Evolutionary conservation across 1,140 invertebrate species (phyloP).

Genomic region (Eupristina koningsbergeri): DNA sequence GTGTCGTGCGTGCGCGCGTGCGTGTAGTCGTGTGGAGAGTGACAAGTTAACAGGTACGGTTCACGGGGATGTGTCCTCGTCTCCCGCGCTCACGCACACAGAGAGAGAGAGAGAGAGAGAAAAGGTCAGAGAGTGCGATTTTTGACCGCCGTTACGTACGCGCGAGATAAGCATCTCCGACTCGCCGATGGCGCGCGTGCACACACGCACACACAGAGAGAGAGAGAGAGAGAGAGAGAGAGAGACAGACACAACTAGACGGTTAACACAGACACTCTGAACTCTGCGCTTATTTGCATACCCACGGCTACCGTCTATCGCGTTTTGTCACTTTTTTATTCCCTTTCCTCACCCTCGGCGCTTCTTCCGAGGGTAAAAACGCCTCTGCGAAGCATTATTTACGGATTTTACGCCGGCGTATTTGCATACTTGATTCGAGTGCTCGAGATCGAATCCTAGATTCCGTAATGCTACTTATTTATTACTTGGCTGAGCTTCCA

Average conservation of each 20-base stretch:
- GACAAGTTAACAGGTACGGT: background rate
- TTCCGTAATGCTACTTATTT: slow-evolving; percentile 14
- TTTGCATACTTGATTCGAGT: slow-evolving; percentile 14
- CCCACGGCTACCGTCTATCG: background rate
- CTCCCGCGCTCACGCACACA: too few relatives aligned
- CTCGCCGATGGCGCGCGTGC: too few relatives aligned
- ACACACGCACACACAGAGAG: too few relatives aligned
- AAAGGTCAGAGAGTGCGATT: background rate
- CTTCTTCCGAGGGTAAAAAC: background rate
- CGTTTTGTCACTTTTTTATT: background rate
- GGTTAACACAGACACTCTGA: too few relatives aligned
- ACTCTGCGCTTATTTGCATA: slow-evolving; percentile 33
- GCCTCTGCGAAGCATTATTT: background rate
- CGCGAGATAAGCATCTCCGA: slow-evolving; percentile 2
- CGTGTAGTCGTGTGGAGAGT: background rate
- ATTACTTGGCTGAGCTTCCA: background rate
- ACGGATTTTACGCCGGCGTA: background rate
- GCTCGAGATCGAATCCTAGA: slow-evolving; percentile 4
- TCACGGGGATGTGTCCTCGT: background rate
- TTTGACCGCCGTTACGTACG: background rate
- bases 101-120: too few relatives aligned
- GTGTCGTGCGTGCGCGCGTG: background rate
- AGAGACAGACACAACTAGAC: too few relatives aligned
- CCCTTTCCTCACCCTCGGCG: background rate
- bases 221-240: too few relatives aligned